Base-by-base conservation (phyloP, 1,140 invertebrate genomes). In the Gryllus bimaculatus region DNA sequence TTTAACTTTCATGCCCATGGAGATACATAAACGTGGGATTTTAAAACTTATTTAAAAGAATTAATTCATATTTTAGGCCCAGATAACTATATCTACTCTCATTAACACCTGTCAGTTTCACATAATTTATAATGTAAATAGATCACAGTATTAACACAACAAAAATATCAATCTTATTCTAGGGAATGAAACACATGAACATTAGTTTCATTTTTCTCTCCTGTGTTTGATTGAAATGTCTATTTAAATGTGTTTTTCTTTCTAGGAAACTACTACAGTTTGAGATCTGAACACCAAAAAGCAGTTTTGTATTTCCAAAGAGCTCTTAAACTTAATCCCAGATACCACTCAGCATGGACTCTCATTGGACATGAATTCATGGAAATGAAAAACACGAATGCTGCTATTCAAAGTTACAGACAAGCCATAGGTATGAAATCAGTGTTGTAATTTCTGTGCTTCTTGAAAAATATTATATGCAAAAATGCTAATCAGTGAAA, bases 361-460 rank as follows among this genome's bases (percentile, higher is more conserved):
- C 87, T 99, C 47, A 96, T 99, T 90, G 98, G 98, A 0, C 98
- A 99, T 85, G 98, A 99, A 87, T 99, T 96, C 86, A 97, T 99
- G 93, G 98, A 99, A 88, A 91, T 99, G 86, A 99, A 99, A 86
- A 99, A 99, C 86, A 97, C 95, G 0, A 96, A 96, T 87, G 96
- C 96, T 20, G 97, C 98, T 10, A 98, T 98, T 84, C 95, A 97
- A 83, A 97, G 96, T 84, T 99, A 99, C 86, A 89, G 97, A 83
- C 96, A 98, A 87, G 98, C 98, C 48, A 95, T 99, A 81, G 95
- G 95, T 97, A 86, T 84, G 83, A 74, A 48, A 21, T 73, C 73
- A 18, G 26, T 39, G 26, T 39, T 39, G 26, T 39, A 39, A 39
- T 39, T 39, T 39, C 5, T 39, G 26, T 39, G 26, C 26, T 39